Evolutionary conservation across 2,113 vertebrate genomes (phyloP), one percentile per base, ranked within the genome.

Genomic region (Geococcyx californianus): DNA sequence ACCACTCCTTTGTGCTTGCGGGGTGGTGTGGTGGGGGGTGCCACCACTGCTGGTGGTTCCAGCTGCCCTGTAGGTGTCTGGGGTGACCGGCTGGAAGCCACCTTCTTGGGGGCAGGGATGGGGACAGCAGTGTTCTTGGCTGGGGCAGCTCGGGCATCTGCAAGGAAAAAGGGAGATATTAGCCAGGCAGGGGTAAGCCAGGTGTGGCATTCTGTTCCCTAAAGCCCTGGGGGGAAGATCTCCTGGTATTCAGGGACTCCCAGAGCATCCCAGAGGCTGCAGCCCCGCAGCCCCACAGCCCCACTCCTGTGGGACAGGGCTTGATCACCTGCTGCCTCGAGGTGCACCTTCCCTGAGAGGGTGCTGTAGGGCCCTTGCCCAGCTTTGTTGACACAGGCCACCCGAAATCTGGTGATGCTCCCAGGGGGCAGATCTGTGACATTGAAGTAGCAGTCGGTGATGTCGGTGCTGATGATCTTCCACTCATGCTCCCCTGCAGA

Each of bases 341-440:
- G 84, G 63, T 96, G 86, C 72, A 99, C 98, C 38, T 97, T 98
- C 56, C 97, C 98, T 3, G 99, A 99, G 21, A 98, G 97, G 89
- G 97, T 98, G 95, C 99, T 99, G 97, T 99, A 99, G 34, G 99
- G 99, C 26, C 99, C 99, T 90, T 99, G 99, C 24, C 99, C 99
- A 1, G 99, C 99, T 69, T 99, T 99, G 95, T 99, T 99, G 72
- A 98, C 98, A 93, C 99, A 99, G 64, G 99, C 99, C 95, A 99
- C 99, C 25, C 99, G 99, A 96, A 99, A 99, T 91, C 97, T 98
- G 97, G 98, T 97, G 0, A 98, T 26, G 73, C 98, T 93, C 20
- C 98, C 97, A 0, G 96, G 33, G 44, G 98, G 98, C 87, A 99
- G 96, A 55, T 99, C 98, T 0, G 97, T 98, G 81, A 99, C 99